Evolutionary conservation across 2,888 invertebrate genomes (phyloP), one percentile per base, ranked within the genome.

Genomic region (Synanthedon tipuliformis): DNA sequence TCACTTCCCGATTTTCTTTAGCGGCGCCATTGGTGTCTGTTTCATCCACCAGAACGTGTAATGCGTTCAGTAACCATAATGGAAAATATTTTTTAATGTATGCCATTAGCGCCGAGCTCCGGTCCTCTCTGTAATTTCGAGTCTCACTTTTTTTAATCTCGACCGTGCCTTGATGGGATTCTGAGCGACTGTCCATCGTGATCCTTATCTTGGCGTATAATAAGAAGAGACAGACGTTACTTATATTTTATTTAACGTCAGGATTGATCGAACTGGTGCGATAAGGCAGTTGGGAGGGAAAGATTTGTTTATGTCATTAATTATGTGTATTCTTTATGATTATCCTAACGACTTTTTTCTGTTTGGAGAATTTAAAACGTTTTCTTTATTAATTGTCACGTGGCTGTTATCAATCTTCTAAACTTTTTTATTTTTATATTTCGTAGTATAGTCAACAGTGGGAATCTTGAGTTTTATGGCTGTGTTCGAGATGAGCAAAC

Each of bases 171-270:
- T 84, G 85, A 85, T 85, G 83, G 81, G 78, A 74, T 79, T 81
- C 76, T 78, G 79, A 79, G 74, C 75, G 78, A 80, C 78, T 83
- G 84, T 84, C 84, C 81, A 77, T 83, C 71, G 73, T 63, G 86
- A 86, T 85, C 68, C 78, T 81, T 85, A 87, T 87, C 87, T 80
- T 62, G 57, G 61, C 68, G 78, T 70, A 81, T 85, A 86, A 86
- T 85, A 86, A 82, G 80, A 83, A 78, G 79, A 83, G 84, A 85
- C 84, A 82, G 83, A 85, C 83, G 75, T 84, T 75, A 79, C 82
- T 83, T 86, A 86, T 81, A 86, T 84, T 85, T 86, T 84, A 85
- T 85, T 83, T 80, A 82, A 84, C 71, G 78, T 83, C 84, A 78
- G 74, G 73, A 71, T 73, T 79, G 87, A 87, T 87, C 81, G 75